Evolutionary conservation across 2,888 invertebrate species (phyloP).

Genomic region (Stegana nigrithorax): DNA sequence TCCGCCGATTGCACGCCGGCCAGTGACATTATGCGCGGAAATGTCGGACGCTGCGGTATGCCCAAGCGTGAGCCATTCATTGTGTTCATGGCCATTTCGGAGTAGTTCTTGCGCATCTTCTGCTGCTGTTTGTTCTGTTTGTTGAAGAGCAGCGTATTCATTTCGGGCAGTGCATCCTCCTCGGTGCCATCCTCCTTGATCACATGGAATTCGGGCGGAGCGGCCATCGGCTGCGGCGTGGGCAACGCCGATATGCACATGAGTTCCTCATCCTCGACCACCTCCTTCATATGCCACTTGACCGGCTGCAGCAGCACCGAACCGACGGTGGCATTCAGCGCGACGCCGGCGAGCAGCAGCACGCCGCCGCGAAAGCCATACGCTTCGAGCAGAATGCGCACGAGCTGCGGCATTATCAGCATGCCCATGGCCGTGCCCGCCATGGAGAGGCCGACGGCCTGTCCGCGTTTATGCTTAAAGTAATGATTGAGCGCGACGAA

Average conservation of each 20-base stretch:
- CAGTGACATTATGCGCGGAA: constrained; percentile 68
- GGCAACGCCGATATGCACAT: constrained; percentile 54
- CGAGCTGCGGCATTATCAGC: constrained; percentile 83
- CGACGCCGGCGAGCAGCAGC: constrained; percentile 75
- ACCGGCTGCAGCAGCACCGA: constrained; percentile 78
- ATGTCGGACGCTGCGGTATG: constrained; percentile 66
- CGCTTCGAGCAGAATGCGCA: constrained; percentile 74
- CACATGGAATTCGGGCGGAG: constrained; percentile 74
- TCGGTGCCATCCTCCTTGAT: constrained; percentile 76
- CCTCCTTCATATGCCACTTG: constrained; percentile 76
- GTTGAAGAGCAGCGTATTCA: constrained; percentile 66
- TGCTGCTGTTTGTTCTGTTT: constrained; percentile 55
- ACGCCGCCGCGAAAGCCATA: constrained; percentile 79
- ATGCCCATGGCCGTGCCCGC: constrained; percentile 84
- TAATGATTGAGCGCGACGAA: constrained; percentile 84
- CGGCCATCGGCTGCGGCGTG: constrained; percentile 36
- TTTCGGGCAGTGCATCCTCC: constrained; percentile 69
- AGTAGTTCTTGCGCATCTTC: constrained; percentile 67
- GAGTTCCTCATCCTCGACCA: constrained; percentile 66
- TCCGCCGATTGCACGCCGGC: constrained; percentile 62
- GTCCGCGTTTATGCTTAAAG: constrained; percentile 81
- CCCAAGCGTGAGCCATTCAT: constrained; percentile 63
- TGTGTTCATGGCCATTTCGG: constrained; percentile 67
- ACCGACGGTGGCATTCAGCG: constrained; percentile 77
- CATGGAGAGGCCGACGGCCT: constrained; percentile 83